Conservation (phyloP, 2,113 vertebrate species). For the Willisornis vidua region DNA sequence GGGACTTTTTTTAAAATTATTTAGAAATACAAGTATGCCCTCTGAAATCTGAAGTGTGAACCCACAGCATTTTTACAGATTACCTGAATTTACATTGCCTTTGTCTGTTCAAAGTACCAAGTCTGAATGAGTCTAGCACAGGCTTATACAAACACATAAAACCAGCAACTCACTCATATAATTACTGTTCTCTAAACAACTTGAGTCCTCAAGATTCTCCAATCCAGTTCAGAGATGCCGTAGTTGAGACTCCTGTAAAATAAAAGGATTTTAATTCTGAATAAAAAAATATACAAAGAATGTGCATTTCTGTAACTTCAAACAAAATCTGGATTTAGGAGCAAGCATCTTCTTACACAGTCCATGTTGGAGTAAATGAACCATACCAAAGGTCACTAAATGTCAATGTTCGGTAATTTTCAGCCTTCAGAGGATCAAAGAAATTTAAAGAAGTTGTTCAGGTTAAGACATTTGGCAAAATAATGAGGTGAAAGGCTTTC, state of each 20-base stretch:
- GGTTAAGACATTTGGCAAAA: background rate
- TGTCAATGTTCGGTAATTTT: background rate
- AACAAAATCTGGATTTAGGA: background rate
- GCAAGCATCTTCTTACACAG: background rate
- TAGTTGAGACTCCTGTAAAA: background rate
- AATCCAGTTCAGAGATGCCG: background rate
- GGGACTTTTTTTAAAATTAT: background rate
- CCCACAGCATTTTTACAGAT: background rate
- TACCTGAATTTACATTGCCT: background rate
- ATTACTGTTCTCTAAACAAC: background rate
- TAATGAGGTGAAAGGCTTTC: background rate
- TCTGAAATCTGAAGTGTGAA: background rate
- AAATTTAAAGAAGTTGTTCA: background rate
- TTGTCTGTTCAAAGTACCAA: background rate
- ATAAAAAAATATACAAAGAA: background rate
- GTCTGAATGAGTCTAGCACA: background rate
- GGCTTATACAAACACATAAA: fast-evolving
- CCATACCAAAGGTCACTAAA: background rate
- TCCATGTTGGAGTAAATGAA: background rate
- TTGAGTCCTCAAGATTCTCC: background rate
- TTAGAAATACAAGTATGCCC: background rate
- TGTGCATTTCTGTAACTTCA: background rate
- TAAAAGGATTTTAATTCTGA: background rate
- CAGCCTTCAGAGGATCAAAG: background rate
- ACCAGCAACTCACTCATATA: fast-evolving